These are phyloP conservation scores for Ochotona curzoniae DNA, from an alignment of 2,113 vertebrate species.

Conservation along the genomic window DNA sequence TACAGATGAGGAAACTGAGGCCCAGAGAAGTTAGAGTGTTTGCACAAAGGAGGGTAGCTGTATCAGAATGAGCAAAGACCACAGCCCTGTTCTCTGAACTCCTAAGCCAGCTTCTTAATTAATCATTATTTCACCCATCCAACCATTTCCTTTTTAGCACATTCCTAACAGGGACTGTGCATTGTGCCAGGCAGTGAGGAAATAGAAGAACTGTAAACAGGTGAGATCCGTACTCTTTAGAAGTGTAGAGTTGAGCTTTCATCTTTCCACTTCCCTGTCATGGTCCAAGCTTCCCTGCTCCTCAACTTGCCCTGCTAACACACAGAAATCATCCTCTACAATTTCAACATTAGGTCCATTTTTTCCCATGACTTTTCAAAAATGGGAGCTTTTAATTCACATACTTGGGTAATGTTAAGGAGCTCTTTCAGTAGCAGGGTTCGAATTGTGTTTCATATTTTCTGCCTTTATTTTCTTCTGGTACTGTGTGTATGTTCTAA, in stretches of 20 bases:
- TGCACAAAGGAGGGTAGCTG: neutral
- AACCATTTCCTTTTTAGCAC: neutral
- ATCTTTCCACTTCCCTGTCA: neutral
- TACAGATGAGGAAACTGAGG: neutral
- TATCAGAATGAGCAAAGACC: neutral
- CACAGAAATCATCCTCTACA: neutral
- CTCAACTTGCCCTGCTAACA: too few species aligned
- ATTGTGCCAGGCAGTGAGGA: neutral
- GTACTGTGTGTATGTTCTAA: neutral
- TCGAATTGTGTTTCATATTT: neutral
- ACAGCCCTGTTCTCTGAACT: neutral
- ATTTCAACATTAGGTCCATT: neutral
- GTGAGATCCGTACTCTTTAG: neutral
- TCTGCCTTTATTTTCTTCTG: conserved; percentile 30
- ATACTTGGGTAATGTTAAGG: neutral
- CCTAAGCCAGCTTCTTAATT: neutral
- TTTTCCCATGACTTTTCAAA: neutral
- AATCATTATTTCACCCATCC: neutral
- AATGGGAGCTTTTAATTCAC: neutral
- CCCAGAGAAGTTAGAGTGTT: neutral
- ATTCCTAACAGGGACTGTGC: neutral
- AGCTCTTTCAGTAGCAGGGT: neutral
- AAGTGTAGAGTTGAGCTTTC: neutral
- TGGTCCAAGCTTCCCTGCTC: neutral
- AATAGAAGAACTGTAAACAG: neutral